Evolutionary conservation across 2,113 vertebrate species (phyloP), one percentile per base, ranked within the genome.

Genomic region (Diphyllodes magnificus): DNA sequence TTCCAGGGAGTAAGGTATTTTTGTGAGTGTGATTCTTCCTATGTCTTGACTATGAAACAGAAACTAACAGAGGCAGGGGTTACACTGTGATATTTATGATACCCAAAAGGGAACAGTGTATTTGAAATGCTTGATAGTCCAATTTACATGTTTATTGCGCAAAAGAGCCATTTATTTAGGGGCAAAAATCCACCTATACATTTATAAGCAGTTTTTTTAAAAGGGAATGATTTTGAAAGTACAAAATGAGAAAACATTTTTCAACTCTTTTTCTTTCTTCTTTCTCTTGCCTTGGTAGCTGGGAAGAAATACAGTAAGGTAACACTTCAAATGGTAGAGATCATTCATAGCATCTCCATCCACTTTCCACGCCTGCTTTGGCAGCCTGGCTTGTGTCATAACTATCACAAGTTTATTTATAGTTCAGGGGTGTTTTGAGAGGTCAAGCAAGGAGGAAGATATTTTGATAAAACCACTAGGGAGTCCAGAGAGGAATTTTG

Each of bases 361-460:
- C 61, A 81, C 71, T 85, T 88, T 90, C 79, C 51, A 59, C 0
- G 1, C 37, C 70, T 86, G 82, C 85, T 88, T 94, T 86, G 85
- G 47, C 47, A 81, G 82, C 51, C 44, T 75, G 57, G 49, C n/a
- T 88, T 44, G 31, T 96, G 91, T 93, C 76, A 68, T 70, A 90
- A 60, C 63, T 63, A 75, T 86, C 93, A 75, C 64, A 75, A 68
- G n/a, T 73, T 91, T 93, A 95, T 94, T 96, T 95, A 75, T 92
- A 92, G 54, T 95, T 76, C 59, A 81, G 56, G 3, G 2, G 64
- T 14, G 4, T 71, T 92, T 66, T 77, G 14, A 80, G 68, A 86
- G 88, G 93, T 94, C 94, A 95, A 90, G 40, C 47, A 88, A 93
- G 12, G 54, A 77, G 47, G 71, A 87, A 88, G 49, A 92, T 63